Evolutionary conservation across 2,113 vertebrate genomes (phyloP).

Genomic region (Xiphias gladius): DNA sequence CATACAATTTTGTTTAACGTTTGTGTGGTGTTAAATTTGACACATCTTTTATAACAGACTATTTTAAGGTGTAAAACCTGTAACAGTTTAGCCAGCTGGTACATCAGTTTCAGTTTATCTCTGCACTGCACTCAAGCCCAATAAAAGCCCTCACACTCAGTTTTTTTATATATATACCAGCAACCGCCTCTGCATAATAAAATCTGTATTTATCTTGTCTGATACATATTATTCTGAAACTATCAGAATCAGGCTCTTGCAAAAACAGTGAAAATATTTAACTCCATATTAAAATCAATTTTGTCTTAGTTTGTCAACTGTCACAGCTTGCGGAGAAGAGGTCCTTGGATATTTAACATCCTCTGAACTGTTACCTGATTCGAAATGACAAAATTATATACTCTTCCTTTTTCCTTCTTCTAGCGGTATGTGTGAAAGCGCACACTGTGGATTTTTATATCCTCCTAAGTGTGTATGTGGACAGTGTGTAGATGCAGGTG

Average conservation of each 20-base stretch:
- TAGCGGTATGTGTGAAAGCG: background rate
- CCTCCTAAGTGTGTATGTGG: slow-evolving; percentile 9
- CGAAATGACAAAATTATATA: background rate
- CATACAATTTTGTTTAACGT: background rate
- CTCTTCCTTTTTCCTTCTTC: background rate
- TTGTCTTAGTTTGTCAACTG: slow-evolving; percentile 20
- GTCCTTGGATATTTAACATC: background rate
- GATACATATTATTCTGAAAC: slow-evolving; percentile 1
- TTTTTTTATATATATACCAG: background rate
- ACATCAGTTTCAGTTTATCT: background rate
- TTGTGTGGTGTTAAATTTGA: slow-evolving; percentile 4
- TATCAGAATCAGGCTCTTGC: background rate
- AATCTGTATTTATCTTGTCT: slow-evolving; percentile 1
- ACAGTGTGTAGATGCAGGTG: background rate
- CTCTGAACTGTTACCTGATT: slow-evolving; percentile 19
- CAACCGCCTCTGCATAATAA: background rate
- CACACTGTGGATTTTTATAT: background rate
- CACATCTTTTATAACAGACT: background rate
- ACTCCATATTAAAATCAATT: slow-evolving; percentile 6
- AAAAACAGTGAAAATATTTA: slow-evolving; percentile 2
- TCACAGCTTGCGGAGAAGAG: background rate
- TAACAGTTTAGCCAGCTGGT: background rate
- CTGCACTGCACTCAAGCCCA: background rate
- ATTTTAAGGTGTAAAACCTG: background rate
- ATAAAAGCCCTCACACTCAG: slow-evolving; percentile 2